These are phyloP conservation scores for Synanthedon vespiformis DNA, from an alignment of 2,888 invertebrate species.

Conservation along the genomic window DNA sequence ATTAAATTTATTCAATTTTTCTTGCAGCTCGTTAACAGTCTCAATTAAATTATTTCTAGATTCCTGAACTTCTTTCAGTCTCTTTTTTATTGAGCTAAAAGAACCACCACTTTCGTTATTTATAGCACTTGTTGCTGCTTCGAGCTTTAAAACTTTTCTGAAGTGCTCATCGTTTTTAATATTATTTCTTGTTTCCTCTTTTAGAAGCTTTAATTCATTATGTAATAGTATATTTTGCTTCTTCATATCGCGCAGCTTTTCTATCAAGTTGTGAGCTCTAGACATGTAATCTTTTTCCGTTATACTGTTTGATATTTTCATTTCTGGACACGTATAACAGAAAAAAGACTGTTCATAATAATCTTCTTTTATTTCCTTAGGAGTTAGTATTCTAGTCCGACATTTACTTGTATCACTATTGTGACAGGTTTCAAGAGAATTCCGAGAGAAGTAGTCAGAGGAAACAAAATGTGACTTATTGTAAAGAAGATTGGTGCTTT, in stretches of 20 bases:
- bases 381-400: neutral
- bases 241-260: constrained; percentile 51
- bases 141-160: constrained; percentile 19
- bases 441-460: neutral
- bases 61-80: constrained; percentile 36
- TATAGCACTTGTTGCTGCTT: constrained; percentile 26
- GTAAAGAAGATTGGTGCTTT: constrained; percentile 1
- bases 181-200: constrained; percentile 19
- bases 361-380: constrained; percentile 4
- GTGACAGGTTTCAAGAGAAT: neutral
- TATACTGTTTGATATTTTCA: constrained; percentile 7
- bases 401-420: neutral
- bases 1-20: constrained; percentile 30
- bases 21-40: constrained; percentile 30
- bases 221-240: constrained; percentile 41
- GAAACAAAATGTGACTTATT: neutral
- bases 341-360: constrained; percentile 13
- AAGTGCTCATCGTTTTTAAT: neutral
- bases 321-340: constrained; percentile 22
- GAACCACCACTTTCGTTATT: constrained; percentile 26
- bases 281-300: constrained; percentile 25
- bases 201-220: constrained; percentile 33
- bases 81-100: constrained; percentile 30
- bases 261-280: constrained; percentile 42
- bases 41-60: constrained; percentile 32